A percentile compares a stretch with the other conserved stretches of the same genome.
Conservation (phyloP, 1,140 invertebrate genomes). For the Drosophila azteca region DNA sequence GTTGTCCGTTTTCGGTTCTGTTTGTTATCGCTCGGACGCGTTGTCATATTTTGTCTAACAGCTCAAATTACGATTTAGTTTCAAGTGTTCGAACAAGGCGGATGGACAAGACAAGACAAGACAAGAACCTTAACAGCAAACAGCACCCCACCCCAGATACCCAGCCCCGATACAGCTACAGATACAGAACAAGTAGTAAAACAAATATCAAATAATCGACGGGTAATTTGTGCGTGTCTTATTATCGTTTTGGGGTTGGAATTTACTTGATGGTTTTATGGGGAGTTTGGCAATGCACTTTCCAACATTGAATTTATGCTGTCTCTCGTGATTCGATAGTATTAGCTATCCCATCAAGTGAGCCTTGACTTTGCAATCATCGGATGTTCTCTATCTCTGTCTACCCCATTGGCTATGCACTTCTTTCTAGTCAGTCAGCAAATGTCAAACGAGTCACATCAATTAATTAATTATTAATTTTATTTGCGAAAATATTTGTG, state of each 20-base stretch:
- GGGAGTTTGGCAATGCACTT: too few relatives aligned
- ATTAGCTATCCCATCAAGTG: background rate
- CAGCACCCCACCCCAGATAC: too few relatives aligned
- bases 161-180: conserved; percentile 1
- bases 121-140: conserved; percentile 20
- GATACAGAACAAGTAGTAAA: conserved; percentile 30
- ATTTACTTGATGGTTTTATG: too few relatives aligned
- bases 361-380: conserved; percentile 42
- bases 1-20: conserved; percentile 4
- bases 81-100: conserved; percentile 68
- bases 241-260: too few relatives aligned
- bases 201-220: conserved; percentile 71
- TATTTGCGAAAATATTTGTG: background rate
- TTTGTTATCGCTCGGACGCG: conserved; percentile 55
- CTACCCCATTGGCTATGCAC: conserved; percentile 25
- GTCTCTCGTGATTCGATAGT: too few relatives aligned
- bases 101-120: conserved; percentile 51
- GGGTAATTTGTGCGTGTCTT: conserved; percentile 76
- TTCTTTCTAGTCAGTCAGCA: conserved; percentile 48
- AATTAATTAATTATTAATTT: background rate
- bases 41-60: conserved; percentile 80
- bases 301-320: too few relatives aligned
- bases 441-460: conserved; percentile 47
- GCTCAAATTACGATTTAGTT: conserved; percentile 81
- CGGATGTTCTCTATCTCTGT: conserved; percentile 25